Evolutionary conservation across 1,140 invertebrate genomes (phyloP).

Genomic region (Hypsibius dujardini): DNA sequence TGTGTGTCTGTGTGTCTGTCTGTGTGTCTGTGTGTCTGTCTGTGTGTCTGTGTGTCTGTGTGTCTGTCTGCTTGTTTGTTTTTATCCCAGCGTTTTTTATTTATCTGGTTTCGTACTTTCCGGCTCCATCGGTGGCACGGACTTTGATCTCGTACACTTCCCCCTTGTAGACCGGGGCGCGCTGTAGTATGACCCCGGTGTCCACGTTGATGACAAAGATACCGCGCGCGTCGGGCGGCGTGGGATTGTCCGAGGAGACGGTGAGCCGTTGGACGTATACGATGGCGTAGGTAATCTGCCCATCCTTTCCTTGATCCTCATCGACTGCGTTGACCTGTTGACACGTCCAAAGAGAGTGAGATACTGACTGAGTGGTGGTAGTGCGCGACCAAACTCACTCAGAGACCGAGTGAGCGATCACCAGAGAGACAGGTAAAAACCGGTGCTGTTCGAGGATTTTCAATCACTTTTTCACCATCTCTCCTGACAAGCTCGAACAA

Average conservation of each 20-base stretch:
- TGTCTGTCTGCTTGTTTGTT: background rate
- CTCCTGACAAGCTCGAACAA: too few relatives aligned
- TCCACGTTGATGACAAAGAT: conserved; percentile 15
- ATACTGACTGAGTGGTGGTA: too few relatives aligned
- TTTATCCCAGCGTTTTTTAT: background rate
- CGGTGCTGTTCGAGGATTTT: too few relatives aligned
- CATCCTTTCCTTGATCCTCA: conserved; percentile 64
- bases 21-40: too few relatives aligned
- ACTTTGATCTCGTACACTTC: conserved; percentile 73
- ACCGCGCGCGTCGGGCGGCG: background rate
- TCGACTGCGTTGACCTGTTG: conserved; percentile 53
- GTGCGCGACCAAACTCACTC: too few relatives aligned
- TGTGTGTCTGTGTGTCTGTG: background rate
- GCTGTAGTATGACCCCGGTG: conserved; percentile 1
- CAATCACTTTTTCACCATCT: too few relatives aligned
- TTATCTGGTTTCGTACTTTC: conserved; percentile 20
- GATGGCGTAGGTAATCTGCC: conserved; percentile 58
- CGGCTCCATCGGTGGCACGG: conserved; percentile 40
- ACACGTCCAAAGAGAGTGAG: too few relatives aligned
- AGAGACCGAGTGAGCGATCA: too few relatives aligned
- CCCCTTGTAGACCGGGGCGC: conserved; percentile 32
- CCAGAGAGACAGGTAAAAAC: too few relatives aligned
- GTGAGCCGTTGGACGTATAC: conserved; percentile 45
- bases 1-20: too few relatives aligned
- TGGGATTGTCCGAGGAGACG: conserved; percentile 9